Percentiles rank a stretch among this genome's conserved stretches.
These are phyloP conservation scores for Orientallactaga sibirica DNA, from an alignment of 2,797 vertebrate species.

Conservation along the genomic window DNA sequence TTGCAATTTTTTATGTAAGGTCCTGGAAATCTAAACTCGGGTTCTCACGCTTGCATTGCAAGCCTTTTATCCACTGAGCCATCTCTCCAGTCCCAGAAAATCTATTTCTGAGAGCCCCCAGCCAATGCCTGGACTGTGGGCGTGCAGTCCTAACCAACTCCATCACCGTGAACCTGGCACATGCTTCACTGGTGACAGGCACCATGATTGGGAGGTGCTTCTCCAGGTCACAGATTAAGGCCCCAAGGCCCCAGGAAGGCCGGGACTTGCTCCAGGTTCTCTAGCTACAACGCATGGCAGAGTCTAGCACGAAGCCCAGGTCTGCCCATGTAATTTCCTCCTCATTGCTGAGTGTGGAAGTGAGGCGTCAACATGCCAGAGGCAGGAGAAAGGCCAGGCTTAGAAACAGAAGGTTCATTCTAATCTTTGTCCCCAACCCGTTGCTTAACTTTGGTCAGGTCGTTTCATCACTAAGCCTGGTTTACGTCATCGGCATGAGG, in stretches of 20 bases:
- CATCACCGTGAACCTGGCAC: accelerated
- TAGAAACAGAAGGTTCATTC: not conserved
- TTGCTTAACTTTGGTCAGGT: not conserved
- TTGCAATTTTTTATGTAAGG: too few relatives aligned
- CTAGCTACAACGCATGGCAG: not conserved
- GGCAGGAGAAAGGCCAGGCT: not conserved
- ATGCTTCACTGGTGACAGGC: too few relatives aligned
- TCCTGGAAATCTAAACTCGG: not conserved
- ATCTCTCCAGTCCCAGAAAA: too few relatives aligned
- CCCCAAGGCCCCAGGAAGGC: not conserved
- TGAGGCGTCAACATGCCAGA: not conserved
- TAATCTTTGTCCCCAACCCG: not conserved
- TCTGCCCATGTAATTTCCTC: not conserved
- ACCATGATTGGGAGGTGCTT: accelerated
- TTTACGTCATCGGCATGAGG: not conserved
- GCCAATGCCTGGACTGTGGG: not conserved
- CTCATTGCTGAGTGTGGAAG: not conserved
- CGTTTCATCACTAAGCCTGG: not conserved
- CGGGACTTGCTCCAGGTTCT: not conserved
- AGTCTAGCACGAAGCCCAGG: not conserved
- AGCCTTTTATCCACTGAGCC: not conserved
- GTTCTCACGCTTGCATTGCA: not conserved
- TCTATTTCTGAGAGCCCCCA: not conserved
- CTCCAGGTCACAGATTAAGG: not conserved
- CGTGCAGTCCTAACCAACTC: too few relatives aligned